These are phyloP conservation scores for Drosophila borborema DNA, from an alignment of 2,888 invertebrate genomes.

Conservation along the genomic window DNA sequence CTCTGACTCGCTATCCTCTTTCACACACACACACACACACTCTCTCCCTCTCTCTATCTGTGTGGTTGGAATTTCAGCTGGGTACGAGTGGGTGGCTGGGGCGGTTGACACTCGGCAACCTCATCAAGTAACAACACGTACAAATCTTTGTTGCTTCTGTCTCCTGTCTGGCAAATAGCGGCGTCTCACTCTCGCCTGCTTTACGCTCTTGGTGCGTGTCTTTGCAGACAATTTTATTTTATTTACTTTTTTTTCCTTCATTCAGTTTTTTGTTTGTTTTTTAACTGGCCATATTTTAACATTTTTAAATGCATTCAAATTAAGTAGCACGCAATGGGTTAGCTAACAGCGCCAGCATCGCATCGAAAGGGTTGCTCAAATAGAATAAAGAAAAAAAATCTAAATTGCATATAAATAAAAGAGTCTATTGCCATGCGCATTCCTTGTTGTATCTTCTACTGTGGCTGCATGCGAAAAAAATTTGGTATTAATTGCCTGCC, in stretches of 20 bases:
- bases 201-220: constrained; percentile 66
- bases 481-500: constrained; percentile 30
- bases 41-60: constrained; percentile 14
- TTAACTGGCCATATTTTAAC: constrained; percentile 67
- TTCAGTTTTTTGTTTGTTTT: background rate
- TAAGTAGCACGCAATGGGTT: constrained; percentile 57
- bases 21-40: background rate
- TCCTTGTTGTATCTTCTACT: constrained; percentile 21
- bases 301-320: constrained; percentile 78
- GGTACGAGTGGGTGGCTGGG: constrained; percentile 1
- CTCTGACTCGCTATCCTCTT: constrained; percentile 6
- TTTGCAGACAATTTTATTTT: constrained; percentile 65
- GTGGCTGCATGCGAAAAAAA: background rate
- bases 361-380: constrained; percentile 62
- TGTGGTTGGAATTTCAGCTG: constrained; percentile 20
- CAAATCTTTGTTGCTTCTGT: constrained; percentile 65
- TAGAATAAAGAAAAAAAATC: constrained; percentile 15
- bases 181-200: constrained; percentile 41
- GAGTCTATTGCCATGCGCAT: constrained; percentile 53
- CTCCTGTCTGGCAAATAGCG: constrained; percentile 28
- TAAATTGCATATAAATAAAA: constrained; percentile 69
- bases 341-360: constrained; percentile 6
- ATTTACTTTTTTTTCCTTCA: background rate
- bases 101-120: constrained; percentile 36
- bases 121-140: constrained; percentile 76